Evolutionary conservation across 2,113 vertebrate species (phyloP).

Genomic region (Spermophilus dauricus): DNA sequence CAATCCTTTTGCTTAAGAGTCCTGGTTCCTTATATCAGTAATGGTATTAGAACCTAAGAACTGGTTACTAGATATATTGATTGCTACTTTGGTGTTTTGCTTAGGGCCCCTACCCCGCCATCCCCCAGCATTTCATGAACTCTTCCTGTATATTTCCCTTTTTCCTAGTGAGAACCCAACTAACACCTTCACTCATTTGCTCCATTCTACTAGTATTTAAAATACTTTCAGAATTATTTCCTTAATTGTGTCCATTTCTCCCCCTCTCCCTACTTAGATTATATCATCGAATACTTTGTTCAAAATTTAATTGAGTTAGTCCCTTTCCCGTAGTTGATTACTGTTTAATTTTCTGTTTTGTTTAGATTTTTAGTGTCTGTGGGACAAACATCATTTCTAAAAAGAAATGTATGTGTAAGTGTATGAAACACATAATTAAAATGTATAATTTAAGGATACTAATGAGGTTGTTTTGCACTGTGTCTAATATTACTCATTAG

Average conservation of each 20-base stretch:
- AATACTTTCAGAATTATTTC: neutral
- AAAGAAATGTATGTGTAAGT: no score
- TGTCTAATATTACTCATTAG: conserved; percentile 9
- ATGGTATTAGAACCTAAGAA: neutral
- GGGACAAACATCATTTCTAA: neutral
- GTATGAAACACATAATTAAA: neutral
- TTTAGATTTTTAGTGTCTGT: conserved; percentile 9
- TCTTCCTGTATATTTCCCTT: neutral
- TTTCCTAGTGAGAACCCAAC: neutral
- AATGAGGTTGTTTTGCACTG: neutral
- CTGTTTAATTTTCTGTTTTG: conserved; percentile 34
- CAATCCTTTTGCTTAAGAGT: neutral
- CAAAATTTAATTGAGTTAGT: neutral
- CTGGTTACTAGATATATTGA: neutral
- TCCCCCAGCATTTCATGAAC: neutral
- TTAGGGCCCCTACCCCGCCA: neutral
- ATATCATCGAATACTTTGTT: neutral
- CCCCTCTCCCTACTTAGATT: neutral
- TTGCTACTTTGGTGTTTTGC: neutral
- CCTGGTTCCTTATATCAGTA: neutral
- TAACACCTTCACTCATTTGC: neutral
- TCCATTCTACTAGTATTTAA: neutral
- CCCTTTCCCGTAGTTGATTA: neutral
- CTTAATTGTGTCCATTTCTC: neutral
- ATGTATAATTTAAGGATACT: neutral